Base-by-base conservation (phyloP, 35 echinoderm and acorn worm species). In the Ophioderma brevispina region DNA sequence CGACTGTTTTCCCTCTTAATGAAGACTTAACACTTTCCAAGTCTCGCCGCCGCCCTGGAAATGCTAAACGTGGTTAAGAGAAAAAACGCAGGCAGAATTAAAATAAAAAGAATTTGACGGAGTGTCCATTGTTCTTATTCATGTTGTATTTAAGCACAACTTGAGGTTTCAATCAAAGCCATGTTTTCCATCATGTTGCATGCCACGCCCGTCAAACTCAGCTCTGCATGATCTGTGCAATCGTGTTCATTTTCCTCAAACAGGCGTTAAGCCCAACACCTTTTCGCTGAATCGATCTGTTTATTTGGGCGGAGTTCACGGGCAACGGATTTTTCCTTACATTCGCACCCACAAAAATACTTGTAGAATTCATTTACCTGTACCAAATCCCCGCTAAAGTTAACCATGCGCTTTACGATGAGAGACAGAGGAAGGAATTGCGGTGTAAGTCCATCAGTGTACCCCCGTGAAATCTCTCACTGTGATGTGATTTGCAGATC, bases 221-320 rank as follows among this genome's bases (percentile, higher is more conserved):
- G n/a, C 4, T 70, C 59, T 70, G 4, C 59, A 30, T 15, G n/a
- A 70, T 70, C 59, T 70, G 28, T 18, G 10, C 10, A 1, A 70
- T 70, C 59, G 59, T 70, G 10, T 70, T 25, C 17, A 70, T 70
- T 70, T 70, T 18, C 15, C 10, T 8, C 59, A 30, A 70, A 70
- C n/a, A 70, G 59, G 59, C 59, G 59, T 70, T 30, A 70, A 70
- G 59, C 59, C 59, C 4, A 13, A 70, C 59, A 70, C 59, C 59
- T 70, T 70, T 70, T 25, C 59, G 59, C 28, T 25, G 28, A 70
- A 70, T 13, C 59, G 59, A 70, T 70, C 59, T 70, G 59, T 70
- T 70, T 70, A 70, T 70, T 70, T 70, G 59, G 59, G 59, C 59
- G 59, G 59, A 70, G 59, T 70, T 70, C 59, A 70, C 23, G 59